Evolutionary conservation across 2,113 vertebrate species (phyloP), one percentile per base, ranked within the genome.

Genomic region (Dipodomys merriami): DNA sequence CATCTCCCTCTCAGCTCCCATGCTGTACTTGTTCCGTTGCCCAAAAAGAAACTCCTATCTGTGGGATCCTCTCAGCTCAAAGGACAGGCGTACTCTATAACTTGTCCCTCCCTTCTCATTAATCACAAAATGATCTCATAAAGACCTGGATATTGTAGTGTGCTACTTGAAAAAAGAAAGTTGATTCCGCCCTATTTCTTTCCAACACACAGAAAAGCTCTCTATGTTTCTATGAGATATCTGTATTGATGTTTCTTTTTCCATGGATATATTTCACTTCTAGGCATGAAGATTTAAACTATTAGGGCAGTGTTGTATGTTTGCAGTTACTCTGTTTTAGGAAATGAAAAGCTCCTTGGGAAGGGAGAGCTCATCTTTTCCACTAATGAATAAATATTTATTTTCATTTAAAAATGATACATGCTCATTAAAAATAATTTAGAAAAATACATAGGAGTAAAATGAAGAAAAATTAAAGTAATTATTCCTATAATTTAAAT

Each of bases 381-480:
- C n/a, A 85, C 46, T 95, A 94, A 90, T 96, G 91, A 97, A 96
- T 82, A 96, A 94, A 95, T 96, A 93, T 95, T 95, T 95, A 95
- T 97, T 96, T 97, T 96, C 92, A 95, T 96, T 96, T 95, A 80
- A 83, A 95, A 96, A 88, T 91, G 91, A 95, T 90, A 93, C 85
- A 88, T 91, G 71, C 29, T 93, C 80, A 96, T 96, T 96, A 95
- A 93, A 95, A 96, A 94, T 95, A 95, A 93, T 95, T 96, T 97
- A 73, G 68, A 91, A 95, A 95, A 93, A 85, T 85, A 90, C 69
- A 90, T 95, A 88, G 69, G 57, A 95, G 33, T 88, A 92, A 96
- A 96, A 94, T 97, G 87, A 96, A 96, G 91, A 95, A 95, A 96
- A 96, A 97, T 95, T 96, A 96, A 96, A 92, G 89, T 67, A 94